Conservation (phyloP, 2,888 invertebrate genomes). For the Pristionchus arcanus region DNA sequence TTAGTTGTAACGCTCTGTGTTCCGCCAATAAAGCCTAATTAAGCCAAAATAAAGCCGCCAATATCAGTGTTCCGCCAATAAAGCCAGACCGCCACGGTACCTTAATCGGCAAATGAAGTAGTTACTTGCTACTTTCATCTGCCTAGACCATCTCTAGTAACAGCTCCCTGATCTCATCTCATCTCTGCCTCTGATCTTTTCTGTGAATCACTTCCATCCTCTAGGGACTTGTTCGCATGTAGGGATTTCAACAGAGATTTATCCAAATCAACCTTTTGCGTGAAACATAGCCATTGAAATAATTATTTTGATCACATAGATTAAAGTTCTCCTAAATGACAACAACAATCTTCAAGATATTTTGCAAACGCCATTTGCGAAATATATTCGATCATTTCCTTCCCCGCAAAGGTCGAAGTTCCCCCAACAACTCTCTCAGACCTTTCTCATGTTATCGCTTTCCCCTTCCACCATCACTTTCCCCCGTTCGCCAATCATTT, state of each 20-base stretch:
- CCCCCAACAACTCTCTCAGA: not conserved
- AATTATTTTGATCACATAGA: too few relatives aligned
- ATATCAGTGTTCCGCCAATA: not conserved
- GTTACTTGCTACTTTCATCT: constrained; percentile 7
- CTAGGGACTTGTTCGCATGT: too few relatives aligned
- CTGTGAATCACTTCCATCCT: not conserved
- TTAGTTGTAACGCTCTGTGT: not conserved
- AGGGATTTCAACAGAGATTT: too few relatives aligned
- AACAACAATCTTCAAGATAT: too few relatives aligned
- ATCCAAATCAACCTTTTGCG: too few relatives aligned
- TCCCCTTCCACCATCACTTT: constrained; percentile 4
- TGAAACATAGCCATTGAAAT: too few relatives aligned
- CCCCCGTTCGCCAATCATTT: not conserved
- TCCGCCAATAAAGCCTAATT: not conserved
- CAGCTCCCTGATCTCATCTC: not conserved
- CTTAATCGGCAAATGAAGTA: not conserved
- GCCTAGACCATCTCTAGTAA: not conserved
- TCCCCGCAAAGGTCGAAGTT: not conserved
- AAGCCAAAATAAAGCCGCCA: too few relatives aligned
- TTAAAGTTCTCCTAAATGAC: too few relatives aligned
- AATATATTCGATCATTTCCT: not conserved
- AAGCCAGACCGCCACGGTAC: not conserved
- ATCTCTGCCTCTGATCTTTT: not conserved
- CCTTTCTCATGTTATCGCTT: constrained; percentile 2
- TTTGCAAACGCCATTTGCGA: not conserved